Conservation (phyloP, 2,113 vertebrate species). For the Antechinus flavipes region DNA sequence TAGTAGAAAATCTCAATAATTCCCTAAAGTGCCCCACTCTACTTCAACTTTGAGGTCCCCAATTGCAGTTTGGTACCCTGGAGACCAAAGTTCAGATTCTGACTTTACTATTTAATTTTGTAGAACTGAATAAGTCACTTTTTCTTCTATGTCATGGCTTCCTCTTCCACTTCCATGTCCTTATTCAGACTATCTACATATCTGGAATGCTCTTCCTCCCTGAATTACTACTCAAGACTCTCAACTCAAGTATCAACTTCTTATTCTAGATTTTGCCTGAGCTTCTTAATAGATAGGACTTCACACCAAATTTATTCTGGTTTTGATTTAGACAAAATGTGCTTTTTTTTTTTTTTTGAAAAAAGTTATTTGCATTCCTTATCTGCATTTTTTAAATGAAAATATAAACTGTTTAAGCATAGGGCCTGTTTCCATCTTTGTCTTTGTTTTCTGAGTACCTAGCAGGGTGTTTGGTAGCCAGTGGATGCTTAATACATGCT, state of each 20-base stretch:
- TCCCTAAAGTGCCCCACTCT: background rate
- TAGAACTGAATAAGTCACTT: background rate
- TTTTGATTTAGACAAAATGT: background rate
- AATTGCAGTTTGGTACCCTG: background rate
- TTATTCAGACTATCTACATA: background rate
- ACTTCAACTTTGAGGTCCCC: background rate
- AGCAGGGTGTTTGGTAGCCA: too few relatives aligned
- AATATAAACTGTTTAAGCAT: background rate
- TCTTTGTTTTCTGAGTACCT: too few relatives aligned
- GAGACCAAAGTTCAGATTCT: background rate
- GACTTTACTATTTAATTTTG: background rate
- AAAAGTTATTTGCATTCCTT: background rate
- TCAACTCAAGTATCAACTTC: background rate
- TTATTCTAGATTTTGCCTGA: background rate
- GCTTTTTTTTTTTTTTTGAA: background rate
- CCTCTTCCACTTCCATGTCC: background rate
- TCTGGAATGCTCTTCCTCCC: background rate
- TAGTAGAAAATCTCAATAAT: background rate
- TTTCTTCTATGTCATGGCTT: background rate
- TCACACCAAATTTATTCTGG: background rate
- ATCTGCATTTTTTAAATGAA: background rate
- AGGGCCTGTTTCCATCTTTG: background rate
- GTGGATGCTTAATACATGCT: too few relatives aligned
- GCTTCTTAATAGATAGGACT: background rate
- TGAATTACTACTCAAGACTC: background rate